Evolutionary conservation across 2,888 invertebrate species (phyloP), one percentile per base, ranked within the genome.

Genomic region (Volucella inanis): DNA sequence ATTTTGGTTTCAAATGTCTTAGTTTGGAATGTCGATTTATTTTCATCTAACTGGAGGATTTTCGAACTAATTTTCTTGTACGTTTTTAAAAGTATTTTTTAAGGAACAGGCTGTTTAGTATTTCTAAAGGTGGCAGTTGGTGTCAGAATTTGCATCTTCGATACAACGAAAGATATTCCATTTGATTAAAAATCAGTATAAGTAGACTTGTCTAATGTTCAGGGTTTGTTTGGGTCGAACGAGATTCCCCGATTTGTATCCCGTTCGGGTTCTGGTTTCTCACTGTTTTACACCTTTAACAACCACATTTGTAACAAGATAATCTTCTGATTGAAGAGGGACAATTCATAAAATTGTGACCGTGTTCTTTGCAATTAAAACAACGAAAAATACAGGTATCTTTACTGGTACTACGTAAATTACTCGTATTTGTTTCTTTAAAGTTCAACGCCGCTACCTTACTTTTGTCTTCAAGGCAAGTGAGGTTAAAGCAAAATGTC

Each of bases 321-420:
- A 55, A 55, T 3, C 39, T 55, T 18, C 55, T 39, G n/a, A 38
- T n/a, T 2, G 38, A 14, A 8, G 55, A 55, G 10, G 59, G 43
- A n/a, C 41, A 59, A 18, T 41, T 59, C n/a, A 59, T 43, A 15
- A 59, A 59, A 11, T 31, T 18, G 18, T 59, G 59, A 2, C 59
- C 18, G 12, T 12, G 14, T 18, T 41, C 6, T 14, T 59, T 59
- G 18, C 18, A 59, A 14, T 59, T 59, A 4, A 43, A 61, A 9
- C 45, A 61, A 8, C 18, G 18, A 4, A 6, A 43, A 6, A 3
- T 59, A 4, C 3, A 18, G 12, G 0, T 0, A n/a, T 39, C 55
- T 38, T 8, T 38, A 22, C 55, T 0, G 2, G 18, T 18, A 2
- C 18, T 18, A 1, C 18, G 18, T 2, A 8, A 14, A 4, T 38